Conservation (phyloP, 2,888 invertebrate genomes). For the Tinea trinotella region DNA sequence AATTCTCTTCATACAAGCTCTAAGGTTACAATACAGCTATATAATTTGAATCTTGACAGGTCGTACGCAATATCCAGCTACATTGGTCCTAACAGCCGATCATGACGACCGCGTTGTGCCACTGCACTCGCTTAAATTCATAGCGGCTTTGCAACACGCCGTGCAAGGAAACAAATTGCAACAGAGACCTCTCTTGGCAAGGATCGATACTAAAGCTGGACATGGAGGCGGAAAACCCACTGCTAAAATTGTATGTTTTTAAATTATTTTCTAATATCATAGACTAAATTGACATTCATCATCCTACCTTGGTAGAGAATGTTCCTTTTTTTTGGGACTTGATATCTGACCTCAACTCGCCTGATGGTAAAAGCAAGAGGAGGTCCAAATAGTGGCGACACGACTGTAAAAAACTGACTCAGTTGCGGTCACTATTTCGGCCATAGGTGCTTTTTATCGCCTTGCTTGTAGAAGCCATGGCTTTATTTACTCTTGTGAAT, state of each 20-base stretch:
- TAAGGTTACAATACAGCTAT: too few relatives aligned
- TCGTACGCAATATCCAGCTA: slow-evolving; percentile 87
- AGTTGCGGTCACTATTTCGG: too few relatives aligned
- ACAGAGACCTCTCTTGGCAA: slow-evolving; percentile 88
- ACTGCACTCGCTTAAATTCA: slow-evolving; percentile 95
- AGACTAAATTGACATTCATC: neutral
- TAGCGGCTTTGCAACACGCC: slow-evolving; percentile 89
- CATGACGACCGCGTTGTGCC: slow-evolving; percentile 99
- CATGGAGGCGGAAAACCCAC: slow-evolving; percentile 98
- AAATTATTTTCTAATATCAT: too few relatives aligned
- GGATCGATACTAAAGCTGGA: slow-evolving; percentile 95
- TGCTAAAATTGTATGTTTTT: slow-evolving; percentile 83
- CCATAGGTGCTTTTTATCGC: too few relatives aligned
- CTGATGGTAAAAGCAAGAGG: too few relatives aligned
- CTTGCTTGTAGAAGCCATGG: too few relatives aligned
- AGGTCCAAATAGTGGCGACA: too few relatives aligned
- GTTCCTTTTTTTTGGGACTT: neutral
- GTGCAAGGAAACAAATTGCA: slow-evolving; percentile 74
- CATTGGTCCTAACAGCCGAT: slow-evolving; percentile 94
- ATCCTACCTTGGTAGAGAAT: neutral
- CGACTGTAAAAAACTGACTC: too few relatives aligned
- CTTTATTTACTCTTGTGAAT: too few relatives aligned
- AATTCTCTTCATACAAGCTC: too few relatives aligned
- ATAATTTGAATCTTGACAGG: slow-evolving; percentile 27
- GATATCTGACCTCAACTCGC: too few relatives aligned